These are phyloP conservation scores for Anarrhichthys ocellatus DNA, from an alignment of 2,113 vertebrate species.

Conservation along the genomic window DNA sequence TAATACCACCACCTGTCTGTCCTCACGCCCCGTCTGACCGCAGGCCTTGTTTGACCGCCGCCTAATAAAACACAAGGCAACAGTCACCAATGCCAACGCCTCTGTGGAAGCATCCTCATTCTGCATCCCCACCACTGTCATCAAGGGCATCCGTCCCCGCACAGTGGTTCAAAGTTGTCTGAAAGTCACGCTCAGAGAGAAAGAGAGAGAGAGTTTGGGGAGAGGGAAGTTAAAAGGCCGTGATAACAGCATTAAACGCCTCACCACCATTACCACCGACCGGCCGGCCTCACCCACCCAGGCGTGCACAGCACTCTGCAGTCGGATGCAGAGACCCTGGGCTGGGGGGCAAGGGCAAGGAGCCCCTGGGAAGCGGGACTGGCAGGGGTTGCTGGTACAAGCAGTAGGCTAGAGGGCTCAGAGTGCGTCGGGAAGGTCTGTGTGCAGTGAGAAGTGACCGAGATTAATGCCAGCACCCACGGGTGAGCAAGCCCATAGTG, in stretches of 20 bases:
- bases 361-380: neutral
- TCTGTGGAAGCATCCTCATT: neutral
- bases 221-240: constrained; percentile 47
- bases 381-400: neutral
- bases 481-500: constrained; percentile 2
- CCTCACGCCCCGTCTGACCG: constrained; percentile 49
- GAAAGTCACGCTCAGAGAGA: constrained; percentile 61
- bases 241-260: constrained; percentile 54
- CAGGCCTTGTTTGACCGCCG: constrained; percentile 14
- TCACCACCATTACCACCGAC: constrained; percentile 12
- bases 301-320: neutral
- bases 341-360: neutral
- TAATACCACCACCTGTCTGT: constrained; percentile 52
- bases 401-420: constrained; percentile 12
- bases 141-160: constrained; percentile 25
- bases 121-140: neutral
- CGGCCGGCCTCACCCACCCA: constrained; percentile 10
- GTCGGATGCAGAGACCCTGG: neutral
- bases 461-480: constrained; percentile 46
- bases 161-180: constrained; percentile 62
- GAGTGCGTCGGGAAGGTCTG: neutral
- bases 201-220: neutral
- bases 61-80: constrained; percentile 45
- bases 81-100: neutral
- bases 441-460: constrained; percentile 15